Base-by-base conservation (phyloP, 2,888 invertebrate genomes). In the Macaria liturata region DNA sequence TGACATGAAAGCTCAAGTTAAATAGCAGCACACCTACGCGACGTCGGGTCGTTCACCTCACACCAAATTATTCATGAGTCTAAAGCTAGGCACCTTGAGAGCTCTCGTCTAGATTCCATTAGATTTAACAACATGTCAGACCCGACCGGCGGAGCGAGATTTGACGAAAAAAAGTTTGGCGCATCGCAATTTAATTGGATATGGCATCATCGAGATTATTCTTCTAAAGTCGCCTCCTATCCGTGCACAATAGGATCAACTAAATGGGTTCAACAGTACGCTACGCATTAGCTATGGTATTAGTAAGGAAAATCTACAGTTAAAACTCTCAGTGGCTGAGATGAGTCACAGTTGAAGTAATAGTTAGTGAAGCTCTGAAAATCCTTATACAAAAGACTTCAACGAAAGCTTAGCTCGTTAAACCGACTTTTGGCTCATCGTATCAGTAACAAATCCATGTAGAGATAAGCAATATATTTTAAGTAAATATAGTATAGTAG, bases 91-190 rank as follows among this genome's bases (percentile, higher is more conserved):
- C 49, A 60, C 55, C 52, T 58, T 64, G 53, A 59, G 49, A 65
- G 56, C 62, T 60, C 59, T 54, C 49, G 63, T 61, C 61, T 62
- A 62, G 62, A 58, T 58, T 54, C 50, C 59, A 64, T 61, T 59
- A 62, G 49, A 56, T 52, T 64, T 62, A 47, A 59, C 50, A 57
- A 57, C 69, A 69, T 74, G 72, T 73, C 72, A 75, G 69, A 58
- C 65, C 62, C 74, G 78, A 85, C 86, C 74, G 76, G 81, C 78
- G 74, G 76, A 81, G 82, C 84, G 72, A 76, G 86, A 85, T 85
- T 78, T 67, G 74, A 9, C 74, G 69, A 71, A 76, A 70, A 74
- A 70, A 74, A 65, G 68, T 70, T 70, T 69, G 68, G 73, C 78
- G 72, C 80, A 80, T 76, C 77, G 76, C 76, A 78, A 76, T 77